These are phyloP conservation scores for Tapera naevia DNA, from an alignment of 2,797 vertebrate species.

Conservation along the genomic window DNA sequence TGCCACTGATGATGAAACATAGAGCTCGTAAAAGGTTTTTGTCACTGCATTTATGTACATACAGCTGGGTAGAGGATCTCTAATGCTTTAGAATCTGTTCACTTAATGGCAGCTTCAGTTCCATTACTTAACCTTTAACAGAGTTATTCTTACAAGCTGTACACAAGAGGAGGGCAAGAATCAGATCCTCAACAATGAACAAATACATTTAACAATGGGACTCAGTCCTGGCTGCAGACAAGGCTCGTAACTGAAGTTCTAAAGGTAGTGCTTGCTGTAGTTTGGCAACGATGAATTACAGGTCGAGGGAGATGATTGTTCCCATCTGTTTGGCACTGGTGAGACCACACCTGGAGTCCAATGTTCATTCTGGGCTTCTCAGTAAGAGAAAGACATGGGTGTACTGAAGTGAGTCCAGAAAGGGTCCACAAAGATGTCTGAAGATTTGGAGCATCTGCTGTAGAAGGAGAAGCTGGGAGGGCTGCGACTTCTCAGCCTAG, in stretches of 20 bases:
- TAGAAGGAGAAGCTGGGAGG: background rate
- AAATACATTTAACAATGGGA: background rate
- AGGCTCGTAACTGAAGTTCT: background rate
- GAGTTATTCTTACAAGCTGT: background rate
- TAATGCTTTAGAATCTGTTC: background rate
- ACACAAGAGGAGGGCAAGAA: background rate
- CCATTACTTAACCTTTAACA: background rate
- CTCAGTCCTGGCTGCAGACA: background rate
- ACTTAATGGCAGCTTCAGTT: background rate
- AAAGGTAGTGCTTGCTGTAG: background rate
- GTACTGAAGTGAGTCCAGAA: rapidly evolving
- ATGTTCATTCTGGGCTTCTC: background rate
- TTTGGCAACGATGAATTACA: background rate
- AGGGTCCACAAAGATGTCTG: background rate
- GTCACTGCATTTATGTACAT: background rate
- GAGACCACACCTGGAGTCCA: background rate
- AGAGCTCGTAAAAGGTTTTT: background rate
- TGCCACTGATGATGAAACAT: background rate
- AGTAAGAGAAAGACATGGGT: background rate
- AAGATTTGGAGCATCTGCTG: background rate
- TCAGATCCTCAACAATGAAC: background rate
- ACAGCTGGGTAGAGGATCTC: background rate
- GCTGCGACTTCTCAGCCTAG: background rate
- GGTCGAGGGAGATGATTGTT: background rate
- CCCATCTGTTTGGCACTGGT: background rate